Conservation (phyloP, 2,888 invertebrate species). For the Glaucopsyche alexis region DNA sequence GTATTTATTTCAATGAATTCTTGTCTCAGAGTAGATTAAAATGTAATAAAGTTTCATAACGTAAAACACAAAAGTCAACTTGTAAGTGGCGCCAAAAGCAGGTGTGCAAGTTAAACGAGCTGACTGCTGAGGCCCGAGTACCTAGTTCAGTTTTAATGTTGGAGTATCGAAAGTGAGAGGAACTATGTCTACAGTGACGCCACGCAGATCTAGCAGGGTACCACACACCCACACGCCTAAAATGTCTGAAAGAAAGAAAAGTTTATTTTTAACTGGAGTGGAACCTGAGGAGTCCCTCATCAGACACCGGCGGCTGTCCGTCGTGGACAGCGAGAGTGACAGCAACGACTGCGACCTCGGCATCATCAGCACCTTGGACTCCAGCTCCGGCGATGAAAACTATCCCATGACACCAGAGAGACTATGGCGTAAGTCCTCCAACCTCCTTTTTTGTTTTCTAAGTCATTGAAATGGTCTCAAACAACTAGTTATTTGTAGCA, state of each 20-base stretch:
- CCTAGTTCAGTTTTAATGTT: neutral
- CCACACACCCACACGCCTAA: constrained; percentile 77
- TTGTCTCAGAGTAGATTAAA: neutral
- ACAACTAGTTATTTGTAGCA: too few species aligned
- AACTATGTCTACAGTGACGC: constrained; percentile 66
- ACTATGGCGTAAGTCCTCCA: constrained; percentile 64
- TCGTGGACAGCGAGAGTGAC: constrained; percentile 72
- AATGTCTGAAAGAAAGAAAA: constrained; percentile 82
- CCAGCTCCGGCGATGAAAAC: constrained; percentile 71
- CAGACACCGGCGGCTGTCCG: constrained; percentile 64
- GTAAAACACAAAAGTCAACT: neutral
- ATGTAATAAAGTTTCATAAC: neutral
- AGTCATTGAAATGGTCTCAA: too few species aligned
- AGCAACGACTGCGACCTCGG: constrained; percentile 79
- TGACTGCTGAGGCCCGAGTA: neutral
- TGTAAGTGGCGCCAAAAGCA: constrained; percentile 37
- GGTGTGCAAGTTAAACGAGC: constrained; percentile 33
- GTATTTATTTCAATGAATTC: neutral
- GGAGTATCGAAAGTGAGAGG: constrained; percentile 7
- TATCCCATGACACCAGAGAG: constrained; percentile 61
- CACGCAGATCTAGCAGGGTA: constrained; percentile 62
- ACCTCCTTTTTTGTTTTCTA: too few species aligned
- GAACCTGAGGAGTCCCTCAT: constrained; percentile 60
- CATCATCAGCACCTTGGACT: constrained; percentile 78
- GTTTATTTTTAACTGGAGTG: constrained; percentile 74